Conservation (phyloP, 1,140 invertebrate genomes). For the Charaxes varanes region DNA sequence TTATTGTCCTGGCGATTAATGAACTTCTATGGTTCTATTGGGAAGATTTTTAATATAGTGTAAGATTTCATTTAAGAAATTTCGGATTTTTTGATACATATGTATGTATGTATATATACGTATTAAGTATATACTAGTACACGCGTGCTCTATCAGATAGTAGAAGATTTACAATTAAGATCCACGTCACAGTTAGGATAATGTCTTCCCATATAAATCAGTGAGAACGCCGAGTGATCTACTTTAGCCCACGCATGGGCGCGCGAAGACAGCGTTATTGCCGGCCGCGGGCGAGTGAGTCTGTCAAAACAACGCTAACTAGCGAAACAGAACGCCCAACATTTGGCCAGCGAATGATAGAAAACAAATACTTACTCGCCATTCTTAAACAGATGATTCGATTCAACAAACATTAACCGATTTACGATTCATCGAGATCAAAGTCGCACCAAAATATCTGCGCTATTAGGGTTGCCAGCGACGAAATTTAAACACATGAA, state of each 20-base stretch:
- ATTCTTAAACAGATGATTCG: conserved; percentile 24
- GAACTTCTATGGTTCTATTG: too few species aligned
- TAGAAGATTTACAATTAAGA: neutral
- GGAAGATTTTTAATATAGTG: too few species aligned
- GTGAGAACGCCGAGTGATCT: conserved; percentile 4
- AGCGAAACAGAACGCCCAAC: conserved; percentile 32
- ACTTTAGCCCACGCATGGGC: conserved; percentile 17
- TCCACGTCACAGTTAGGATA: neutral
- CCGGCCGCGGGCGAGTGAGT: conserved; percentile 36
- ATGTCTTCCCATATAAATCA: conserved; percentile 12
- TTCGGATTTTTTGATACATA: too few species aligned
- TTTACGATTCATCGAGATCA: conserved; percentile 39
- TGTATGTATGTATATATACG: too few species aligned
- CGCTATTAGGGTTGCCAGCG: neutral
- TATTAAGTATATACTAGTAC: too few species aligned
- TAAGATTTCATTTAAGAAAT: too few species aligned
- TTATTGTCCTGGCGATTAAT: too few species aligned
- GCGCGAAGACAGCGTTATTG: conserved; percentile 50
- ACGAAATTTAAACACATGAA: neutral
- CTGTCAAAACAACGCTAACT: conserved; percentile 58
- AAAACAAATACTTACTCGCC: conserved; percentile 51
- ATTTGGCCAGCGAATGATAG: conserved; percentile 54
- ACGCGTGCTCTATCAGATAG: too few species aligned
- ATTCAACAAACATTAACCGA: conserved; percentile 46
- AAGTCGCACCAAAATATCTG: conserved; percentile 13